These are phyloP conservation scores for Platerodrilus igneus DNA, from an alignment of 2,888 invertebrate species.

Conservation along the genomic window DNA sequence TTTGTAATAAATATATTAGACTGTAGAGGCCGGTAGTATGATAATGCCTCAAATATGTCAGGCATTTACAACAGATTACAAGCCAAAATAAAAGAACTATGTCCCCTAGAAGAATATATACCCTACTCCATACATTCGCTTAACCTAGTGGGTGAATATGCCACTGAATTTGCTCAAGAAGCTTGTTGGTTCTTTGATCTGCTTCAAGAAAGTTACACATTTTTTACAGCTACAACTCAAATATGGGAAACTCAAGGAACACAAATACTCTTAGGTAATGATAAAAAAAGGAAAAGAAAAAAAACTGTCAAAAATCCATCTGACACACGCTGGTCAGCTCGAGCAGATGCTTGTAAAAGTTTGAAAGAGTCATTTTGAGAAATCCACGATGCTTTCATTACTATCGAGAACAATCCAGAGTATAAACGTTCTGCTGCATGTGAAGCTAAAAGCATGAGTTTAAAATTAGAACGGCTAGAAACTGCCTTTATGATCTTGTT, in stretches of 20 bases:
- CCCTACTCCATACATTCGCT: slow-evolving; percentile 31
- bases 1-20: slow-evolving; percentile 23
- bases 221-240: slow-evolving; percentile 26
- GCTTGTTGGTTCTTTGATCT: slow-evolving; percentile 27
- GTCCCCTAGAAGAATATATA: slow-evolving; percentile 25
- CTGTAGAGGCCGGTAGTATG: slow-evolving; percentile 29
- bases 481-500: too few species aligned
- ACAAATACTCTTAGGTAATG: too few species aligned
- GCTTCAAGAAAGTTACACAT: slow-evolving; percentile 26
- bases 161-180: too few species aligned
- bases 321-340: slow-evolving; percentile 14
- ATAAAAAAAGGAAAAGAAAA: slow-evolving; percentile 26
- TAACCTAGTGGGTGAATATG: slow-evolving; percentile 27
- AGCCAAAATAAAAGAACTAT: slow-evolving; percentile 25
- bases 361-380: too few species aligned
- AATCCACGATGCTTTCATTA: too few species aligned
- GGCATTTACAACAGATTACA: slow-evolving; percentile 25
- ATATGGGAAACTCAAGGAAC: too few species aligned
- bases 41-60: slow-evolving; percentile 29
- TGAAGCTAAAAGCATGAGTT: too few species aligned
- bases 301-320: slow-evolving; percentile 9
- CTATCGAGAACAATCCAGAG: too few species aligned
- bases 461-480: too few species aligned
- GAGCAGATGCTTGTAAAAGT: slow-evolving; percentile 11
- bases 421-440: too few species aligned